phyloP scores from a whole-genome alignment of 1,140 invertebrate species.

The Rhynchophorus ferrugineus region DNA sequence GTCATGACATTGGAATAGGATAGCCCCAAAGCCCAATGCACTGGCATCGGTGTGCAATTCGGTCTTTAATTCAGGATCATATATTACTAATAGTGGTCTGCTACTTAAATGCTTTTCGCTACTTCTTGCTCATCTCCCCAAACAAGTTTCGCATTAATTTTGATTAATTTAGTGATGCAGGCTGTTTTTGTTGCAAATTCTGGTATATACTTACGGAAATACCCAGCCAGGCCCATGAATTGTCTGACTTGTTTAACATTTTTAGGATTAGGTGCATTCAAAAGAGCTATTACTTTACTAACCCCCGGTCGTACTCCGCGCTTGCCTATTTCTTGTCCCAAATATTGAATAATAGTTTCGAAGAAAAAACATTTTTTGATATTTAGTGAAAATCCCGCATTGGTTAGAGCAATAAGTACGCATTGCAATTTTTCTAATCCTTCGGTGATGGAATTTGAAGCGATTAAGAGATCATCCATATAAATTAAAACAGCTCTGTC shows the following conservation, averaged over 20 bases:
- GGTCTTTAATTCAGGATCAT: neutral
- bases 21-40: slow-evolving; percentile 32
- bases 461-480: slow-evolving; percentile 32
- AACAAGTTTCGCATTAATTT: slow-evolving; percentile 14
- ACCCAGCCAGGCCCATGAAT: slow-evolving; percentile 39
- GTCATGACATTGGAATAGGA: slow-evolving; percentile 31
- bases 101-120: slow-evolving; percentile 14
- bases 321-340: slow-evolving; percentile 18
- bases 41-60: slow-evolving; percentile 36
- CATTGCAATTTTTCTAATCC: slow-evolving; percentile 24
- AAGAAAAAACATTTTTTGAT: slow-evolving; percentile 22
- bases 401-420: slow-evolving; percentile 22
- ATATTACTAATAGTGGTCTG: neutral
- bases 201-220: slow-evolving; percentile 29
- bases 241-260: slow-evolving; percentile 33
- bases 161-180: slow-evolving; percentile 18
- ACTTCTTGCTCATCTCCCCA: slow-evolving; percentile 19
- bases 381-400: slow-evolving; percentile 18
- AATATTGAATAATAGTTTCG: slow-evolving; percentile 12
- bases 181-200: slow-evolving; percentile 24
- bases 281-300: slow-evolving; percentile 27
- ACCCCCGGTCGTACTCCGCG: slow-evolving; percentile 21
- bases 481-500: slow-evolving; percentile 14
- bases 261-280: slow-evolving; percentile 17
- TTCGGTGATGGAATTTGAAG: slow-evolving; percentile 23